Evolutionary conservation across 2,113 vertebrate species (phyloP), one percentile per base, ranked within the genome.

Genomic region (Brachypteracias leptosomus): DNA sequence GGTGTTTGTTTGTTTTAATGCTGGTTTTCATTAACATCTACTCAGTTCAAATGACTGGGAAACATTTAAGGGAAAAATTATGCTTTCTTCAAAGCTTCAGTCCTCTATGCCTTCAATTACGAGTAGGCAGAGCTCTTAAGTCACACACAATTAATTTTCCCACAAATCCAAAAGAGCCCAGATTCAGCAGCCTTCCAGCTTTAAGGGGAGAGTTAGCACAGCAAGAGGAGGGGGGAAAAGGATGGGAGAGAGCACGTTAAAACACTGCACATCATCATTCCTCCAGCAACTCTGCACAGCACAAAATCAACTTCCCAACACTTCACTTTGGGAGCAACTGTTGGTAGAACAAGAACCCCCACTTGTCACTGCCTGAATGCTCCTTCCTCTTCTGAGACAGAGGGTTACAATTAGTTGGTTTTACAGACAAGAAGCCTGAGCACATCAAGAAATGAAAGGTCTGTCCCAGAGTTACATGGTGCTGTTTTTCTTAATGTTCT

Each of bases 21-120:
- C 78, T 96, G 93, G 81, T 89, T 97, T 95, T 96, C 88, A 91
- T 96, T 96, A 96, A 90, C 86, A 90, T 93, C 88, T 89, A 92
- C 94, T 93, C 86, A 75, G 80, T 86, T 87, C 76, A 96, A 92
- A 94, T 82, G 73, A 76, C 93, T 89, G 88, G 95, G 88, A 93
- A 96, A 94, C 83, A 91, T 91, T 96, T 87, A 94, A 42, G 65
- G 75, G 66, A 63, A 97, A 93, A 96, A 95, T 75, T 90, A 82
- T 79, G 76, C 70, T 86, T 95, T 95, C 86, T 95, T 95, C 95
- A 96, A 96, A 94, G 86, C 92, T 92, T 87, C 83, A 92, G 73
- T 67, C 77, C 74, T 90, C 90, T 58, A 90, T 81, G 95, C 86
- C 92, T 96, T 95, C 96, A 96, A 93, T 93, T 95, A 96, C 47